Evolutionary conservation across 1,140 invertebrate species (phyloP), one percentile per base, ranked within the genome.

Genomic region (Meloidogyne exigua): DNA sequence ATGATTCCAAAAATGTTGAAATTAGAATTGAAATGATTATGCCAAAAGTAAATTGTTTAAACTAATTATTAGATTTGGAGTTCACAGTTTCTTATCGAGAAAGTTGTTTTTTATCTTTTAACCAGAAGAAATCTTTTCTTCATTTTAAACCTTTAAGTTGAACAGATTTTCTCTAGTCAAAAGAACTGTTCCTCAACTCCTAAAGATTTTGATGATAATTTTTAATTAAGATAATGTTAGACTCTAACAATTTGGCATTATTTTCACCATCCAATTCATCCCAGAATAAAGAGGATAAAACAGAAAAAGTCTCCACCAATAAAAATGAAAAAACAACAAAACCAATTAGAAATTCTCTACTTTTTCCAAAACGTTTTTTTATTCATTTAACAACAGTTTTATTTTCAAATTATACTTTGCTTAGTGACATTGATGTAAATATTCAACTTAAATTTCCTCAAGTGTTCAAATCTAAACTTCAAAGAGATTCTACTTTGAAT

Each of bases 11-110:
- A n/a, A 70, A 68, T 11, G 21, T 83, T n/a, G 76, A 82, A 65
- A 67, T 81, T 28, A 75, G 75, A 32, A 26, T 85, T 21, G 82
- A 85, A 69, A 63, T 84, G 18, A 23, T 84, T 23, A 78, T 85
- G 76, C 83, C 82, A 25, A 83, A 85, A 44, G 80, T 82, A 68
- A 23, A n/a, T 26, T 25, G 18, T 25, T 32, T 13, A 1, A 11
- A 10, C 12, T 23, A n/a, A 13, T 23, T n/a, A 13, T 3, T 1
- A n/a, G 1, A 0, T 15, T 12, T 25, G 63, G 5, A 2, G 21
- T 65, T 18, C n/a, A n/a, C n/a, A n/a, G n/a, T n/a, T n/a, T n/a
- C n/a, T n/a, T n/a, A n/a, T n/a, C n/a, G n/a, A n/a, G n/a, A n/a
- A n/a, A n/a, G n/a, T n/a, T n/a, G n/a, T n/a, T n/a, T n/a, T n/a